phyloP scores from a whole-genome alignment of 2,888 invertebrate genomes.

The Dryococelus australis region DNA sequence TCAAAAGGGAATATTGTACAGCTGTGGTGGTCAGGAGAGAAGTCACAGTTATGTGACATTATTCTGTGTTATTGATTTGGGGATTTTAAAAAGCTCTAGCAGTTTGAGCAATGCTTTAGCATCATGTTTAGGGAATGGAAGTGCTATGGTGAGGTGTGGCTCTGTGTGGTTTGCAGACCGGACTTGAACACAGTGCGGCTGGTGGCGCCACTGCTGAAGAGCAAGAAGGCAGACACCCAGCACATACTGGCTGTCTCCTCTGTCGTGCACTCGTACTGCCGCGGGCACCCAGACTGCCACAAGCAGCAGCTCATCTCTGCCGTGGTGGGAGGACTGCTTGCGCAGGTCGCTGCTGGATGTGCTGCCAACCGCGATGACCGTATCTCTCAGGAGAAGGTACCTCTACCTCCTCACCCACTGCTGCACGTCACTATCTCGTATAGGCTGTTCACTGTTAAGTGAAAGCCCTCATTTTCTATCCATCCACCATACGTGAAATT shows the following conservation, averaged over 20 bases:
- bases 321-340: constrained; percentile 65
- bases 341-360: constrained; percentile 56
- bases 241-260: constrained; percentile 73
- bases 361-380: constrained; percentile 49
- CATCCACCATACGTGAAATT: no score
- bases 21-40: no score
- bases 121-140: no score
- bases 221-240: constrained; percentile 64
- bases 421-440: no score
- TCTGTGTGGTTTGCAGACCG: constrained; percentile 56
- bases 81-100: no score
- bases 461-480: no score
- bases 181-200: constrained; percentile 65
- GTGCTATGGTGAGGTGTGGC: no score
- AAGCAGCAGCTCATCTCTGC: constrained; percentile 59
- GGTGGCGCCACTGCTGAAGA: constrained; percentile 64
- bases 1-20: no score
- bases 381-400: constrained; percentile 53
- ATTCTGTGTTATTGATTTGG: no score
- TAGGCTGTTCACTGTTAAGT: no score
- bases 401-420: constrained; percentile 37
- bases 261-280: constrained; percentile 75
- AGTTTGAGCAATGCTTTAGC: no score
- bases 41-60: no score
- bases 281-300: constrained; percentile 59